Base-by-base conservation (phyloP, 2,797 vertebrate genomes). In the Sebastes flavidus region DNA sequence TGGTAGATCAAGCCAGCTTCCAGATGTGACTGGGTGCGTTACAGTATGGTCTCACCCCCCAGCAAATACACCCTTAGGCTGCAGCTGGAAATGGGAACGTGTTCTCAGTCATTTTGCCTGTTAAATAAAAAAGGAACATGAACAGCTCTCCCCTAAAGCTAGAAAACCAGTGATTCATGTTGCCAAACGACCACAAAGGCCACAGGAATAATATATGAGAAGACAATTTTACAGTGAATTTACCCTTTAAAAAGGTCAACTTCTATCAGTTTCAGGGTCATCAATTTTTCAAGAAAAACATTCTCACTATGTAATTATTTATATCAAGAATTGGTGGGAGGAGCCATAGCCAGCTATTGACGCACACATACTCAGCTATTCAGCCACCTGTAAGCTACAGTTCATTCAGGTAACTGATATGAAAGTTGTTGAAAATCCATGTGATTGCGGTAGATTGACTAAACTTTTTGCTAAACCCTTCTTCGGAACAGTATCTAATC, bases 11-110 rank as follows among this genome's bases (percentile, higher is more conserved):
- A 72, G 59, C 46, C 75, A 65, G 69, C 46, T 62, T 81, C 75
- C 84, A 83, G 84, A 89, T 89, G 81, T 87, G 81, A 16, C 59
- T 65, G 67, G 42, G 18, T 73, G 49, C 54, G 52, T 67, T 75
- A 42, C 66, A 75, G 67, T 77, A 59, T 67, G 25, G 36, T 78
- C 63, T 24, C 25, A 67, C 24, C 55, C 70, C 77, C 49, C 34
- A 24, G 70, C 56, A 77, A 73, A 82, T 60, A 36, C 49, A 78
- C 14, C 65, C 32, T 4, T 4, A 34, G 67, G 81, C 78, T 59
- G 59, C 56, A 77, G 66, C 69, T 82, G 77, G 49, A 66, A 71
- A 55, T 27, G 42, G 54, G 54, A 84, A 79, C 46, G 62, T 71
- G 61, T 63, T 81, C 56, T 71, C 29, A 61, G 61, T 83, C 70